These are phyloP conservation scores for Oxygymnocypris stewartii DNA, from an alignment of 2,113 vertebrate species.

Conservation along the genomic window DNA sequence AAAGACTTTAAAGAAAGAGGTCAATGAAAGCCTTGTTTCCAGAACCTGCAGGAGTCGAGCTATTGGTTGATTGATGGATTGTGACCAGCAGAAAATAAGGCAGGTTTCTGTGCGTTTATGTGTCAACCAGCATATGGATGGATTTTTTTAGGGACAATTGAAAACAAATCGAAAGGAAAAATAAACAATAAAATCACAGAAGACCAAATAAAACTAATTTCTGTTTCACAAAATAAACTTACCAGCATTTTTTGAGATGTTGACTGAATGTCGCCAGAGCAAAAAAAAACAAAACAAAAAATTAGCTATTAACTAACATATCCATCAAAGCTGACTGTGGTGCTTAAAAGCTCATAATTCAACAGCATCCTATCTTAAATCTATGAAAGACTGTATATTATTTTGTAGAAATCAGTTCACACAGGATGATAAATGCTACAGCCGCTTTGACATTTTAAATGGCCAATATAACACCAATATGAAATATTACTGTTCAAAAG, in stretches of 20 bases:
- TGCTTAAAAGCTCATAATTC: not conserved
- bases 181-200: conserved; percentile 65
- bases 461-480: not conserved
- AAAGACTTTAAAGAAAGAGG: not conserved
- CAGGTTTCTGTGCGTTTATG: conserved; percentile 74
- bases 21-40: not conserved
- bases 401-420: not conserved
- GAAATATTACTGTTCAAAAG: not conserved
- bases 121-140: conserved; percentile 73
- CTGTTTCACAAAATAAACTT: conserved; percentile 76
- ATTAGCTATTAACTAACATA: conserved; percentile 55
- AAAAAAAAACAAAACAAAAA: conserved; percentile 78
- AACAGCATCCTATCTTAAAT: not conserved
- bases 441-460: not conserved
- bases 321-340: conserved; percentile 17
- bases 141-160: conserved; percentile 51
- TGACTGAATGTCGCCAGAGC: conserved; percentile 82
- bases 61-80: conserved; percentile 61
- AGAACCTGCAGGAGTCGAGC: not conserved
- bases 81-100: conserved; percentile 65
- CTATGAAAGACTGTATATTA: not conserved
- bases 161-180: conserved; percentile 58
- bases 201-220: conserved; percentile 75
- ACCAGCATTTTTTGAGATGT: conserved; percentile 85
- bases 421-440: not conserved